A percentile compares a stretch with the other conserved stretches of the same genome.
Conservation (phyloP, 2,113 vertebrate species). For the Syrmaticus mikado region DNA sequence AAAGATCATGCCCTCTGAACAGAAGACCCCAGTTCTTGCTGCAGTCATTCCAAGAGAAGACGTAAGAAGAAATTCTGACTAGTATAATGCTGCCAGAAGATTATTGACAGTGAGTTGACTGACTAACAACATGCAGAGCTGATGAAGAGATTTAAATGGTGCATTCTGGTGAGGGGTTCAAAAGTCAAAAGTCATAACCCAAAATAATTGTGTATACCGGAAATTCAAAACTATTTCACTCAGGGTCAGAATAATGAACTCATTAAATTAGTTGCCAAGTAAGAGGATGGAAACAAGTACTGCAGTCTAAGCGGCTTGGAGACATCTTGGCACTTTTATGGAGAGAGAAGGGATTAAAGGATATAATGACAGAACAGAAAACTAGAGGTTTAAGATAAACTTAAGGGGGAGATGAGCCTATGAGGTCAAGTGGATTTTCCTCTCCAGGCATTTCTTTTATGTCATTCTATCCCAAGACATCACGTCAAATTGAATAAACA, state of each 20-base stretch:
- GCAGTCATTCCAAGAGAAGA: not conserved
- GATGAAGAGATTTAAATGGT: conserved; percentile 52
- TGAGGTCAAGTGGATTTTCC: conserved; percentile 56
- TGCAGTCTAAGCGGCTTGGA: conserved; percentile 49
- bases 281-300: conserved; percentile 35
- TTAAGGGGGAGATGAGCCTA: conserved; percentile 1
- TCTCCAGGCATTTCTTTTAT: conserved; percentile 37
- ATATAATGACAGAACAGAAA: conserved; percentile 57
- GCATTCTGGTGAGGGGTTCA: conserved; percentile 40
- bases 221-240: conserved; percentile 52
- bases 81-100: not conserved
- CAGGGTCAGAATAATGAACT: conserved; percentile 43
- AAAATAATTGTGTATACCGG: conserved; percentile 48
- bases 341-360: conserved; percentile 66
- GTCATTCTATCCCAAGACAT: conserved; percentile 36
- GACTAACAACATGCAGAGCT: conserved; percentile 2
- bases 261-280: conserved; percentile 41
- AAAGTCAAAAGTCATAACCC: conserved; percentile 57
- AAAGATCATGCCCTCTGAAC: not conserved
- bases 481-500: conserved; percentile 57
- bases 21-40: conserved; percentile 13
- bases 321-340: conserved; percentile 70
- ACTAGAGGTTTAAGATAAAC: conserved; percentile 43
- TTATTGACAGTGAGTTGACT: conserved; percentile 1
- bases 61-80: not conserved